Percentiles rank a stretch among this genome's conserved stretches.
Conservation (phyloP, 1,140 invertebrate species). For the Scaptodrosophila lebanonensis region DNA sequence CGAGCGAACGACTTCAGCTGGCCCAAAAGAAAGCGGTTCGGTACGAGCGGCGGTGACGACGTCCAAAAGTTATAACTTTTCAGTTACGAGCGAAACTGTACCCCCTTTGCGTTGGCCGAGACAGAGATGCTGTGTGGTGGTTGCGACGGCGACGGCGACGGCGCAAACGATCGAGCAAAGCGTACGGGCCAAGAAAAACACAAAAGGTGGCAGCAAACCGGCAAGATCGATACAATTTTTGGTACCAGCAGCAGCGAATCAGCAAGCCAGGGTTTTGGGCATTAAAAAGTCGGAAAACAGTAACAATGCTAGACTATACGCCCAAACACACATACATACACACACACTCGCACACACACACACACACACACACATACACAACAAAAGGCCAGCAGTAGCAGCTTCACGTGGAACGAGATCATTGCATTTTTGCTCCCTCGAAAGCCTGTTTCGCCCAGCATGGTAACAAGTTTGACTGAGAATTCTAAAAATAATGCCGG, state of each 20-base stretch:
- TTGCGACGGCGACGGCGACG: too few relatives aligned
- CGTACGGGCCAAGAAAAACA: conserved; percentile 51
- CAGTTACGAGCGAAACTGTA: conserved; percentile 71
- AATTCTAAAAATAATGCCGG: conserved; percentile 73
- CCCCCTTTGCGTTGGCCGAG: conserved; percentile 49
- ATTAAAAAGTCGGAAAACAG: conserved; percentile 69
- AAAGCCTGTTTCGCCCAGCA: conserved; percentile 60
- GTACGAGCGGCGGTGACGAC: conserved; percentile 50
- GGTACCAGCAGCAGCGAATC: too few relatives aligned
- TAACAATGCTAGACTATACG: conserved; percentile 63
- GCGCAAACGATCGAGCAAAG: conserved; percentile 39
- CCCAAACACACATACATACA: conserved; percentile 20
- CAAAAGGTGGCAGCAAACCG: conserved; percentile 47
- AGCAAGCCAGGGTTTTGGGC: conserved; percentile 65
- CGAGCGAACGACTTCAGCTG: conserved; percentile 14
- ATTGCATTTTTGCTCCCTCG: conserved; percentile 63
- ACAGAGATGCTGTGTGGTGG: conserved; percentile 27
- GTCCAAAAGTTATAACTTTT: conserved; percentile 67
- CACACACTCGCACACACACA: conserved; percentile 3
- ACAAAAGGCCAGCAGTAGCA: conserved; percentile 33
- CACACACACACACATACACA: conserved; percentile 23
- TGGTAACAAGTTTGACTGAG: conserved; percentile 70
- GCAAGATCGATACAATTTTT: conserved; percentile 67
- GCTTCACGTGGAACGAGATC: conserved; percentile 49
- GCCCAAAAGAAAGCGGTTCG: conserved; percentile 62